Evolutionary conservation across 1,140 invertebrate genomes (phyloP).

Genomic region (Ooceraea biroi): DNA sequence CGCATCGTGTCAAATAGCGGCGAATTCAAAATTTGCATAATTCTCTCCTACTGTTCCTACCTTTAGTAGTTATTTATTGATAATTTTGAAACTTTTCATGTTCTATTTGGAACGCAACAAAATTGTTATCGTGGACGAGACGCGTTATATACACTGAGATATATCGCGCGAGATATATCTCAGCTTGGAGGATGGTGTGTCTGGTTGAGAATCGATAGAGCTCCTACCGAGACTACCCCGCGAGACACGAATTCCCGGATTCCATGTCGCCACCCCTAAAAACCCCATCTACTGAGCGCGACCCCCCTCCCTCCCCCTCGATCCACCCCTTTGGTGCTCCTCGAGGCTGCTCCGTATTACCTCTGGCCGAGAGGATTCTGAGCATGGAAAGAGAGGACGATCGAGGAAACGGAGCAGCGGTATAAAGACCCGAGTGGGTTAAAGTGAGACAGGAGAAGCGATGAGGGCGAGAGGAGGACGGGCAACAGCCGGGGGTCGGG

Average conservation of each 20-base stretch:
- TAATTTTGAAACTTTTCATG: neutral
- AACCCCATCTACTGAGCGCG: conserved; percentile 72
- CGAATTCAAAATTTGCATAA: neutral
- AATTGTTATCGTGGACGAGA: conserved; percentile 62
- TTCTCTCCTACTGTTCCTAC: neutral
- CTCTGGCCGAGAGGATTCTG: conserved; percentile 74
- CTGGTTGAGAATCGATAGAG: conserved; percentile 79
- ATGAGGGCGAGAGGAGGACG: conserved; percentile 17
- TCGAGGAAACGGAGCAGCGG: conserved; percentile 21
- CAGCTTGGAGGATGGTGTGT: conserved; percentile 73
- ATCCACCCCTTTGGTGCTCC: conserved; percentile 69
- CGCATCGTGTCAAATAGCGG: neutral
- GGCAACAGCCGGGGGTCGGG: conserved; percentile 3
- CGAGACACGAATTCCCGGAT: conserved; percentile 79
- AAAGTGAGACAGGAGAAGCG: conserved; percentile 63
- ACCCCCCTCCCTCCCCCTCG: conserved; percentile 42
- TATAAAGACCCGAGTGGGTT: conserved; percentile 53
- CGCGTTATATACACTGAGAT: conserved; percentile 6
- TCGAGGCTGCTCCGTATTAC: conserved; percentile 73
- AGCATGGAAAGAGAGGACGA: conserved; percentile 73
- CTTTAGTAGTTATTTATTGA: neutral
- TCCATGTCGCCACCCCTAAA: conserved; percentile 77
- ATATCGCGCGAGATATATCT: conserved; percentile 66
- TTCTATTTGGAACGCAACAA: neutral
- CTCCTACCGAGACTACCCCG: conserved; percentile 76